phyloP scores from a whole-genome alignment of 2,113 vertebrate genomes.

The Neofelis nebulosa region DNA sequence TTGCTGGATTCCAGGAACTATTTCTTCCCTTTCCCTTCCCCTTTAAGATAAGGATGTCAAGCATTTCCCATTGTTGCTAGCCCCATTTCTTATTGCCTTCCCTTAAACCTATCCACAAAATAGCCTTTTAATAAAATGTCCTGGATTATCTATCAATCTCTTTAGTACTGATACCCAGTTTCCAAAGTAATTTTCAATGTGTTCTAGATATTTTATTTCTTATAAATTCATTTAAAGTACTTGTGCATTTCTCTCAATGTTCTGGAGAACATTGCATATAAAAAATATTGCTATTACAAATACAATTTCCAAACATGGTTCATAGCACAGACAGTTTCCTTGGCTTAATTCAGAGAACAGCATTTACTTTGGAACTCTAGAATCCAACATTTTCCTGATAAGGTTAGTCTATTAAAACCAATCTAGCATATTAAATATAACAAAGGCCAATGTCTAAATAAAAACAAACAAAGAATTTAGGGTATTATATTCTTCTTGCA shows the following conservation, averaged over 20 bases:
- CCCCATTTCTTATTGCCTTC: neutral
- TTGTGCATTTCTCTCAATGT: neutral
- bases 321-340: neutral
- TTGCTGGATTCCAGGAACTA: neutral
- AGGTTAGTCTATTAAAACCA: neutral
- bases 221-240: neutral
- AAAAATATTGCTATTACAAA: neutral
- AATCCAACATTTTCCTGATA: conserved; percentile 3
- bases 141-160: neutral
- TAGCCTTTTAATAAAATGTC: neutral
- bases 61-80: neutral
- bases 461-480: neutral
- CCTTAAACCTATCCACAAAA: neutral
- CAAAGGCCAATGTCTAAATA: neutral
- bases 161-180: neutral
- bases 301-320: neutral
- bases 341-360: conserved; percentile 1
- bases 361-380: neutral
- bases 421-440: neutral
- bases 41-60: neutral
- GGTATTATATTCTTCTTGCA: neutral
- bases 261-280: neutral
- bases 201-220: neutral
- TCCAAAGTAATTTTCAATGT: neutral
- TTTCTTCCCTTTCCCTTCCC: neutral